These are phyloP conservation scores for Chrysotoxum bicinctum DNA, from an alignment of 2,888 invertebrate species.

Conservation along the genomic window DNA sequence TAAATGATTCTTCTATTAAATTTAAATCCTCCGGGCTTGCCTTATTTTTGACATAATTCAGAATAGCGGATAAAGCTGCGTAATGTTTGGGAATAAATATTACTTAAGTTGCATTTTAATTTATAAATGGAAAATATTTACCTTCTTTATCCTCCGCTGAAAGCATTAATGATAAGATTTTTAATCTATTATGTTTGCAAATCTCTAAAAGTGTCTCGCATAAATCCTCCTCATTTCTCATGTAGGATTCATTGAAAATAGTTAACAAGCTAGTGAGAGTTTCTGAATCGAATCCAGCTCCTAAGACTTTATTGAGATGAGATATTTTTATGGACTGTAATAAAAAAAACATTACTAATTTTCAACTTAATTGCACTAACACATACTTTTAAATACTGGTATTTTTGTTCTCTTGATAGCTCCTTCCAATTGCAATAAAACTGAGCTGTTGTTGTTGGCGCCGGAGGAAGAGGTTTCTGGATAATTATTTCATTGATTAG, in stretches of 20 bases:
- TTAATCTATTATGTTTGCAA: constrained; percentile 78
- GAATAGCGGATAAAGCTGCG: constrained; percentile 75
- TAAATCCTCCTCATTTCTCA: constrained; percentile 76
- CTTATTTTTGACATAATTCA: constrained; percentile 75
- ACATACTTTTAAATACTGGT: constrained; percentile 78
- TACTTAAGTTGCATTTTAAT: neutral
- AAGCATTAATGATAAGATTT: constrained; percentile 79
- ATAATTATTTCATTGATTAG: neutral
- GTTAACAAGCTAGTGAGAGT: constrained; percentile 77
- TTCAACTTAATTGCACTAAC: neutral
- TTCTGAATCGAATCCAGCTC: constrained; percentile 80
- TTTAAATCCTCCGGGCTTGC: constrained; percentile 59
- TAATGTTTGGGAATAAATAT: constrained; percentile 20
- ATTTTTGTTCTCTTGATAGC: constrained; percentile 77
- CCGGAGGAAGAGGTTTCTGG: constrained; percentile 76
- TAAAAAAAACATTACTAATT: neutral
- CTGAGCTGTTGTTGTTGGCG: constrained; percentile 78
- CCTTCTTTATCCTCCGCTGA: constrained; percentile 78
- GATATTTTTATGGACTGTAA: constrained; percentile 76
- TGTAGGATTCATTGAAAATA: constrained; percentile 77
- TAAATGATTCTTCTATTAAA: constrained; percentile 53
- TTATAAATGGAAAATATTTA: constrained; percentile 58
- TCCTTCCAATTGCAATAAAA: constrained; percentile 81
- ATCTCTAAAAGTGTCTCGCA: constrained; percentile 76
- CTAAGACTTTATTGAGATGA: constrained; percentile 79